Percentiles rank a stretch among this genome's conserved stretches.
These are phyloP conservation scores for Deladenus siricidicola DNA, from an alignment of 2,888 invertebrate species.

Conservation along the genomic window DNA sequence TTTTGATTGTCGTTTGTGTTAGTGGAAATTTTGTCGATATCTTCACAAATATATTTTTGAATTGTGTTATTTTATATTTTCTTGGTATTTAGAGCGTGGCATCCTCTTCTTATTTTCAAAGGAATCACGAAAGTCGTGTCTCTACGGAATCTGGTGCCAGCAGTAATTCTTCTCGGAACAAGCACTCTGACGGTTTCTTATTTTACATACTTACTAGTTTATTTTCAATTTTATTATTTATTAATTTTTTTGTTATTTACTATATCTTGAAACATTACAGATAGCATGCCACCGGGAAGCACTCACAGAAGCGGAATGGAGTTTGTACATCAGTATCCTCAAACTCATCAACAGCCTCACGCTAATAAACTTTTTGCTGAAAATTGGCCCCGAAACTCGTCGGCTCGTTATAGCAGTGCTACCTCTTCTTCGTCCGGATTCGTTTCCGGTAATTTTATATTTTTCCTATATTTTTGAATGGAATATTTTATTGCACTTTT, in stretches of 20 bases:
- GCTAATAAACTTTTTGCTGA: background rate
- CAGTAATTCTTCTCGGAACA: conserved; percentile 4
- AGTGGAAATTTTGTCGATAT: background rate
- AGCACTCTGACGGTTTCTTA: conserved; percentile 5
- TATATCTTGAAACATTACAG: too few species aligned
- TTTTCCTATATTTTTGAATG: background rate
- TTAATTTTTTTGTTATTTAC: background rate
- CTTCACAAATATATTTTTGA: background rate
- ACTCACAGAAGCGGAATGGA: too few species aligned
- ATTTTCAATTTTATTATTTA: too few species aligned
- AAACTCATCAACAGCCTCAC: too few species aligned
- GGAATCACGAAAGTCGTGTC: conserved; percentile 22
- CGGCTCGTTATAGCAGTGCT: conserved; percentile 25
- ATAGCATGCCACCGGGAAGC: too few species aligned
- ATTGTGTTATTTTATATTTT: too few species aligned
- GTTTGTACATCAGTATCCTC: too few species aligned
- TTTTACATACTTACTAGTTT: background rate
- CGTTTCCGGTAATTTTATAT: conserved; percentile 16
- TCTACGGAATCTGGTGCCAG: conserved; percentile 23
- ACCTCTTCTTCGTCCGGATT: conserved; percentile 32
- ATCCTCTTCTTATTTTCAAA: conserved; percentile 22
- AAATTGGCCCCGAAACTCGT: background rate
- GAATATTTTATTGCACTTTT: background rate
- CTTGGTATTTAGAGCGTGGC: conserved; percentile 5
- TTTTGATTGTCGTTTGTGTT: background rate